Evolutionary conservation across 2,888 invertebrate species (phyloP).

Genomic region (Diarsia mendica): DNA sequence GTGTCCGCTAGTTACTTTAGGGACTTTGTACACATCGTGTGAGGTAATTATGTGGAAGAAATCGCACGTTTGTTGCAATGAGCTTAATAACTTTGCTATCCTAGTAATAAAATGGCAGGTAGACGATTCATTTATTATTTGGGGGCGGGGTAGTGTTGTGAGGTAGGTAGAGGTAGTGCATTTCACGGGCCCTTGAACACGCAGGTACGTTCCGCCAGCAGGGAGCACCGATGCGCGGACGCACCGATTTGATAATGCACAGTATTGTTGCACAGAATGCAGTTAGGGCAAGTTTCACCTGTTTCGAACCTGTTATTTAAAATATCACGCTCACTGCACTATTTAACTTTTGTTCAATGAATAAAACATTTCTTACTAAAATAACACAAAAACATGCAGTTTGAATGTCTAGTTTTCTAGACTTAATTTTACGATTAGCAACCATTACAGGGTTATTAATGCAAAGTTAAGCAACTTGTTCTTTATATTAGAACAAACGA

Average conservation of each 20-base stretch:
- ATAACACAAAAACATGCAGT: slow-evolving; percentile 27
- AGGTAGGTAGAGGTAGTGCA: slow-evolving; percentile 66
- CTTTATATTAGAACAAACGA: slow-evolving; percentile 6
- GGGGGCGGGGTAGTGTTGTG: slow-evolving; percentile 65
- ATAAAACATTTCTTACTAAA: slow-evolving; percentile 58
- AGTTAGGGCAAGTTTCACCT: slow-evolving; percentile 76
- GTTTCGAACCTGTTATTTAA: slow-evolving; percentile 76
- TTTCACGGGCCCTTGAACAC: slow-evolving; percentile 86
- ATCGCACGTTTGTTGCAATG: slow-evolving; percentile 18
- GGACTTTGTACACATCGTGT: slow-evolving; percentile 29
- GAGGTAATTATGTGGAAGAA: slow-evolving; percentile 25
- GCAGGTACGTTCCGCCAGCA: slow-evolving; percentile 76
- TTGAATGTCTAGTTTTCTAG: slow-evolving; percentile 18
- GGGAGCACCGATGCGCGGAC: slow-evolving; percentile 80
- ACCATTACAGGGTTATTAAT: slow-evolving; percentile 11
- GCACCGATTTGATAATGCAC: slow-evolving; percentile 84
- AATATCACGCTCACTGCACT: slow-evolving; percentile 65
- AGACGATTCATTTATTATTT: slow-evolving; percentile 48
- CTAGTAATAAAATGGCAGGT: slow-evolving; percentile 65
- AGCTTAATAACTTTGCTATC: slow-evolving; percentile 32
- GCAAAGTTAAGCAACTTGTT: slow-evolving; percentile 22
- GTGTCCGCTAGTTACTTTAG: slow-evolving; percentile 17
- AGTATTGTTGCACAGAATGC: slow-evolving; percentile 75
- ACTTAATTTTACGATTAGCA: slow-evolving; percentile 14
- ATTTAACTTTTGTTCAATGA: slow-evolving; percentile 62